Conservation (phyloP, 2,888 invertebrate species). For the Itoplectis maculator region DNA sequence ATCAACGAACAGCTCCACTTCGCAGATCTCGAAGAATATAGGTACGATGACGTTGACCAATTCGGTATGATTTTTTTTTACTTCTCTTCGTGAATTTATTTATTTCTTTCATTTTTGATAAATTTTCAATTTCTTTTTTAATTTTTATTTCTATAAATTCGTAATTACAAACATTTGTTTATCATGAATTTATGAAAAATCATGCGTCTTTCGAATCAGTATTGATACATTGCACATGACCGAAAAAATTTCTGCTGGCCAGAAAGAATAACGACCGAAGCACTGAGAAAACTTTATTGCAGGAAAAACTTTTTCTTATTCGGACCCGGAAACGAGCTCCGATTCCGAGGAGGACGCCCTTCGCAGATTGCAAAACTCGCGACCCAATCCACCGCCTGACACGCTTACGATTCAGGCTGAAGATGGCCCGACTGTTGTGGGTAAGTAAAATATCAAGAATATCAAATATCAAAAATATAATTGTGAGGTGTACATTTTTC, state of each 20-base stretch:
- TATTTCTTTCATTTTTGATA: background rate
- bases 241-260: background rate
- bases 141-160: background rate
- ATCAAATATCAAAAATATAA: too few species aligned
- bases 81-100: background rate
- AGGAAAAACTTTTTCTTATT: conserved; percentile 88
- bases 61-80: background rate
- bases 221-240: background rate
- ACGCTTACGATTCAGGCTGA: conserved; percentile 85
- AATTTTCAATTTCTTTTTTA: background rate
- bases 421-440: conserved; percentile 82
- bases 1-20: conserved; percentile 79
- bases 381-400: conserved; percentile 79
- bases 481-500: background rate
- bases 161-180: background rate
- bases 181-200: background rate
- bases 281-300: conserved; percentile 59
- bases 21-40: conserved; percentile 81
- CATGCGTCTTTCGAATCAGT: background rate
- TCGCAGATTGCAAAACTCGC: conserved; percentile 85
- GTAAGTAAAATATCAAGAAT: too few species aligned
- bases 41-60: conserved; percentile 73
- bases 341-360: conserved; percentile 91
- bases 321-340: conserved; percentile 89
- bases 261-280: background rate